A percentile compares a stretch with the other conserved stretches of the same genome.
Conservation (phyloP, 37 sponge, comb jelly and placozoan genomes). For the Bolinopsis microptera region DNA sequence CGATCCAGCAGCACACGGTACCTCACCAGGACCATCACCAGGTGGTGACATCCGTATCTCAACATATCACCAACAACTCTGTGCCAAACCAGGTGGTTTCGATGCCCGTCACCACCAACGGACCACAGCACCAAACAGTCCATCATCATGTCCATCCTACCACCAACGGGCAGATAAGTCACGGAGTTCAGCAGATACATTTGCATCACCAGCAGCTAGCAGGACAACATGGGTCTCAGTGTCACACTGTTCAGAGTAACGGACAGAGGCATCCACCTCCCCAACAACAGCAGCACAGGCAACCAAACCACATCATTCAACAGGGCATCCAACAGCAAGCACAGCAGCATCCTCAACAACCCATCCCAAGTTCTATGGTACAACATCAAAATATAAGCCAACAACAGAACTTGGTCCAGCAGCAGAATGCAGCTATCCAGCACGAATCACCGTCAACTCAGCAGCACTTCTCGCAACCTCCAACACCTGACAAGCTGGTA, state of each 20-base stretch:
- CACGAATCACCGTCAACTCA: not conserved
- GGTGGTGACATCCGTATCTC: not conserved
- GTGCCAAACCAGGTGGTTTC: not conserved
- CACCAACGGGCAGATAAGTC: constrained; percentile 28
- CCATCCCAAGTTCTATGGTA: not conserved
- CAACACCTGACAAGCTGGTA: not conserved
- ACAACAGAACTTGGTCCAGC: constrained; percentile 18
- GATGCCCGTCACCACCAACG: constrained; percentile 4
- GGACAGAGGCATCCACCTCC: not conserved
- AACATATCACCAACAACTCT: constrained; percentile 19
- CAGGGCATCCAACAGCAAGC: constrained; percentile 21
- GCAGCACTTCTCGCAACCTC: not conserved
- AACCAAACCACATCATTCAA: not conserved
- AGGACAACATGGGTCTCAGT: not conserved
- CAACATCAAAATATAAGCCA: constrained; percentile 22
- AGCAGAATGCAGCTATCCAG: not conserved
- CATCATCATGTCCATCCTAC: constrained; percentile 32
- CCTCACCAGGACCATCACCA: not conserved
- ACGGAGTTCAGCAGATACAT: constrained; percentile 39
- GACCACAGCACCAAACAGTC: not conserved
- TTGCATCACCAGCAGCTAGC: constrained; percentile 24
- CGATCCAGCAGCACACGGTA: constrained; percentile 21
- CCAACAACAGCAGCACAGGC: constrained; percentile 23
- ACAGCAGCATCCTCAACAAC: constrained; percentile 27
- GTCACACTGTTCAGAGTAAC: not conserved